Evolutionary conservation across 2,797 vertebrate genomes (phyloP).

Genomic region (Salmo trutta): DNA sequence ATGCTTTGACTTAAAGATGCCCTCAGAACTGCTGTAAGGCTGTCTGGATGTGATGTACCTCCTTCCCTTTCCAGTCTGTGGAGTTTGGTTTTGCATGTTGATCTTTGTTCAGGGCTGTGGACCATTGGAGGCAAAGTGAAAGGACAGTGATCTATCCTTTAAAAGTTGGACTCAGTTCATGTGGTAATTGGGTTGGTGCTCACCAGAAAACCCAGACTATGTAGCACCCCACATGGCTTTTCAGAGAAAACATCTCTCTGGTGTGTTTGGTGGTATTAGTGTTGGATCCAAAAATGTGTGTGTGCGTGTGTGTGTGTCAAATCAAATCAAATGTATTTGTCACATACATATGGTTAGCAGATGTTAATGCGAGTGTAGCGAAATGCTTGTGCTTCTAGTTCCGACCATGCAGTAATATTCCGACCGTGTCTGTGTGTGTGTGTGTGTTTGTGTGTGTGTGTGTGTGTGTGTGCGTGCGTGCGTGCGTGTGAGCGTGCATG

Average conservation of each 20-base stretch:
- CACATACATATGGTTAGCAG: no score
- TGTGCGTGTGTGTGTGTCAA: slow-evolving; percentile 24
- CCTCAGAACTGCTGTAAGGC: slow-evolving; percentile 23
- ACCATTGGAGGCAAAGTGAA: slow-evolving; percentile 35
- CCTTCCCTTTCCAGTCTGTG: background rate
- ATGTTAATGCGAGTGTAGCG: no score
- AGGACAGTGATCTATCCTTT: slow-evolving; percentile 45
- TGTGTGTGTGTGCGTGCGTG: background rate
- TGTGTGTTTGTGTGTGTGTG: no score
- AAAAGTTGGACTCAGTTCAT: slow-evolving; percentile 57
- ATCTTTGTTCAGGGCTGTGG: slow-evolving; percentile 17
- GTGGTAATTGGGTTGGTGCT: slow-evolving; percentile 64
- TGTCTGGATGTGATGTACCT: slow-evolving; percentile 31
- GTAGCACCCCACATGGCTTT: slow-evolving; percentile 22
- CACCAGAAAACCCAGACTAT: slow-evolving; percentile 55
- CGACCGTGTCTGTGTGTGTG: no score
- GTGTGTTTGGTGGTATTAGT: background rate
- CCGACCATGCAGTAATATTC: no score
- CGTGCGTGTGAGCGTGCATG: slow-evolving; percentile 11
- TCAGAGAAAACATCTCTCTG: slow-evolving; percentile 30
- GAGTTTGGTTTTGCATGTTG: slow-evolving; percentile 14
- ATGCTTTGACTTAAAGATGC: slow-evolving; percentile 20
- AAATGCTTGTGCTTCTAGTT: no score
- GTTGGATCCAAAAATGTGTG: background rate
- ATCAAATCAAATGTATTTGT: no score